Percentiles rank a stretch among this genome's conserved stretches.
phyloP scores from a whole-genome alignment of 2,888 invertebrate genomes.

The Temnothorax ravouxi region DNA sequence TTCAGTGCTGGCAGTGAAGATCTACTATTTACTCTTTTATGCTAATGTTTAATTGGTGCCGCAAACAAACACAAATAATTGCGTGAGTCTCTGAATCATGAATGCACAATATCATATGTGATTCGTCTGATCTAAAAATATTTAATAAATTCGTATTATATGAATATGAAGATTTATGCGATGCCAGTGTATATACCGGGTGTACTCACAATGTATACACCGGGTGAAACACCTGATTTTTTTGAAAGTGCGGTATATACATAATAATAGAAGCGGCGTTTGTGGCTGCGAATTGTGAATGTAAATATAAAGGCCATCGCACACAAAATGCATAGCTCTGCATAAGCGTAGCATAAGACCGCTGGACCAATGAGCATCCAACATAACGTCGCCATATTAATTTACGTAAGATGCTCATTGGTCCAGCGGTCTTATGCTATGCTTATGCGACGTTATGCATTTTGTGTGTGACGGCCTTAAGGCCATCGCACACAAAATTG shows the following conservation, averaged over 20 bases:
- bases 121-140: background rate
- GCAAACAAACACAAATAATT: conserved; percentile 3
- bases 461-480: no score
- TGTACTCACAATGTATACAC: background rate
- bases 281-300: conserved; percentile 29
- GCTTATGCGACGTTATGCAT: no score
- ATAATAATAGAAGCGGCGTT: background rate
- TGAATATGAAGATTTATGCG: conserved; percentile 9
- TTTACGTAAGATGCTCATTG: no score
- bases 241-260: conserved; percentile 39
- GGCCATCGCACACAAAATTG: no score
- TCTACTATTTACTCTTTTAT: background rate
- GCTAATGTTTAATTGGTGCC: background rate
- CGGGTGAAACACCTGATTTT: conserved; percentile 68
- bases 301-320: conserved; percentile 44
- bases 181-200: conserved; percentile 10
- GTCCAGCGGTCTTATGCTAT: no score
- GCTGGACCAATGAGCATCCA: no score
- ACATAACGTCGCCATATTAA: no score
- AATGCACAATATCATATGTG: background rate
- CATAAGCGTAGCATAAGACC: no score
- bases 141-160: background rate
- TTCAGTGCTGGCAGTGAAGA: no score
- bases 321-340: no score
- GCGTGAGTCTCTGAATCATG: background rate